These are phyloP conservation scores for Emesis russula DNA, from an alignment of 2,888 invertebrate genomes.

Conservation along the genomic window DNA sequence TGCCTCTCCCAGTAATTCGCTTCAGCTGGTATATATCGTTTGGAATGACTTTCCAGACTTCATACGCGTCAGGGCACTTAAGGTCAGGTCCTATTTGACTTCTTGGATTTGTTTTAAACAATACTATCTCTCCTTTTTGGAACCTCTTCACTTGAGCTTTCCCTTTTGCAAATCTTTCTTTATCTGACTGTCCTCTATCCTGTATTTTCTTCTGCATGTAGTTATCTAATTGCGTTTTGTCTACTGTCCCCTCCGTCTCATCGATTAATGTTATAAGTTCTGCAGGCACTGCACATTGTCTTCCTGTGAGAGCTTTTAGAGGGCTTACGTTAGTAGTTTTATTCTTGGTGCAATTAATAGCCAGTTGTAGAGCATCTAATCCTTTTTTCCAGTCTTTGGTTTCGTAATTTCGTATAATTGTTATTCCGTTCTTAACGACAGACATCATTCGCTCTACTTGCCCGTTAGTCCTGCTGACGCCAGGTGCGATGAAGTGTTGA, in stretches of 20 bases:
- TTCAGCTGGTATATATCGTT: no score
- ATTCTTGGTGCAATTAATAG: slow-evolving; percentile 70
- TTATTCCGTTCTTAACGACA: slow-evolving; percentile 54
- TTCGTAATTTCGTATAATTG: slow-evolving; percentile 78
- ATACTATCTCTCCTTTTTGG: slow-evolving; percentile 41
- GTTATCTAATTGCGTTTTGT: background rate
- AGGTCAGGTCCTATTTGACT: slow-evolving; percentile 55
- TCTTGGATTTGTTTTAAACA: slow-evolving; percentile 52
- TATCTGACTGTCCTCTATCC: background rate
- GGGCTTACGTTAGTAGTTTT: slow-evolving; percentile 68
- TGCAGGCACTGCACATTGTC: slow-evolving; percentile 62
- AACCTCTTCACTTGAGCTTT: slow-evolving; percentile 59
- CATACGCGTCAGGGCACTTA: slow-evolving; percentile 55
- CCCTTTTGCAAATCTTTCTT: slow-evolving; percentile 47
- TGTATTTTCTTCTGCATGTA: background rate
- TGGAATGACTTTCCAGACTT: slow-evolving; percentile 20
- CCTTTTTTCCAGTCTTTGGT: slow-evolving; percentile 67
- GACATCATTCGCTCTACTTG: slow-evolving; percentile 25
- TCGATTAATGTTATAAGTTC: slow-evolving; percentile 47
- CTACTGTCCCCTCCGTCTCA: slow-evolving; percentile 17
- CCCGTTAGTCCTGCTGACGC: background rate
- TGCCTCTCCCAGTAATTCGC: no score
- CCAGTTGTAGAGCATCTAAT: slow-evolving; percentile 53
- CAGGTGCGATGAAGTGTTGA: no score
- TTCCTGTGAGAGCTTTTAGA: slow-evolving; percentile 62